Percentiles rank a stretch among this genome's conserved stretches.
phyloP scores from a whole-genome alignment of 2,888 invertebrate species.

The Drosophila kanekoi region DNA sequence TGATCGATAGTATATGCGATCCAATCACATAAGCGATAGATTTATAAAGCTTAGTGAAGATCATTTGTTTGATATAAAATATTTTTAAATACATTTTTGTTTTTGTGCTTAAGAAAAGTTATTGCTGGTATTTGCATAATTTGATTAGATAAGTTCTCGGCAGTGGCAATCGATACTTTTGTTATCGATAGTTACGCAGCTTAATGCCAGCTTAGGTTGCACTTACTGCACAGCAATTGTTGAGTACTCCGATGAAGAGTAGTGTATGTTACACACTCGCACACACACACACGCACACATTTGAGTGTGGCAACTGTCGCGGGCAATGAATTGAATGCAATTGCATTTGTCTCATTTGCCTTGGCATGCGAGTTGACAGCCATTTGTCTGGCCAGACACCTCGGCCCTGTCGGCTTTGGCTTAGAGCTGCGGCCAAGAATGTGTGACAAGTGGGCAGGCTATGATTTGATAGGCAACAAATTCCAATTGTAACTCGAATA shows the following conservation, averaged over 20 bases:
- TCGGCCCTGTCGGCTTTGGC: conserved; percentile 54
- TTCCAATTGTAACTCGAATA: conserved; percentile 3
- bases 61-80: no score
- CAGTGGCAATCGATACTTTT: background rate
- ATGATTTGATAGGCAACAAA: conserved; percentile 1
- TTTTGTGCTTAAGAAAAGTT: no score
- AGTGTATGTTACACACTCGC: conserved; percentile 19
- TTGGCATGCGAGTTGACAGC: conserved; percentile 60
- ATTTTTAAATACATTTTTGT: no score
- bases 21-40: no score
- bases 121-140: no score
- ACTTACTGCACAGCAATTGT: background rate
- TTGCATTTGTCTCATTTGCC: conserved; percentile 53
- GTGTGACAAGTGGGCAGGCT: conserved; percentile 25
- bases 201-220: background rate
- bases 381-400: conserved; percentile 73
- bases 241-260: background rate
- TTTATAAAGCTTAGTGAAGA: no score
- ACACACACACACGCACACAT: conserved; percentile 5
- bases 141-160: no score
- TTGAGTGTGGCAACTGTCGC: conserved; percentile 25
- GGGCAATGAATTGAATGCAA: conserved; percentile 37
- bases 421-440: conserved; percentile 18
- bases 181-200: background rate
- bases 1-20: no score